Evolutionary conservation across 2,888 invertebrate species (phyloP).

Genomic region (Gisinianus flammeolus): DNA sequence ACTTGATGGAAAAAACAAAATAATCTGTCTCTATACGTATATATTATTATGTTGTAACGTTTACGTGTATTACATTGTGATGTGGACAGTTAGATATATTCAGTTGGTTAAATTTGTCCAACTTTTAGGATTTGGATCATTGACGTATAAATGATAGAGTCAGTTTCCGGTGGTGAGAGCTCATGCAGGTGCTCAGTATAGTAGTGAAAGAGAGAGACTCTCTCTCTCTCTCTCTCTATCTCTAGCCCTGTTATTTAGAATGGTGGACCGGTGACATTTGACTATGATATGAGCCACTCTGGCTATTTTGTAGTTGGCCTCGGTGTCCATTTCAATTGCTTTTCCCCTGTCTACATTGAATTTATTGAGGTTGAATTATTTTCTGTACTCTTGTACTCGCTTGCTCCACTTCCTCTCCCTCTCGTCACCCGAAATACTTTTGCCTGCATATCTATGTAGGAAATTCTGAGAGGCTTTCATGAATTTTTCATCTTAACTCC

Average conservation of each 20-base stretch:
- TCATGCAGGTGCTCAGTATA: slow-evolving; percentile 47
- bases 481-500: slow-evolving; percentile 58
- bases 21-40: too few species aligned
- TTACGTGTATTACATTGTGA: too few species aligned
- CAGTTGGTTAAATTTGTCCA: too few species aligned
- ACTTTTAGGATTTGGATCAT: slow-evolving; percentile 21
- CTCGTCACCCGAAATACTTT: slow-evolving; percentile 21
- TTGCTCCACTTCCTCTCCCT: neutral
- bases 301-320: slow-evolving; percentile 13
- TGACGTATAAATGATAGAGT: slow-evolving; percentile 40
- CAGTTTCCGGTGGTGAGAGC: slow-evolving; percentile 56
- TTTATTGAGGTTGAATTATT: slow-evolving; percentile 35
- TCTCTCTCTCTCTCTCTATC: neutral
- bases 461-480: slow-evolving; percentile 51
- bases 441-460: neutral
- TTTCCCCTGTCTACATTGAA: slow-evolving; percentile 24
- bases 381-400: slow-evolving; percentile 8
- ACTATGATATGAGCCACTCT: slow-evolving; percentile 34
- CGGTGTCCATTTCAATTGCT: slow-evolving; percentile 33
- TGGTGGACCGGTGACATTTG: slow-evolving; percentile 31
- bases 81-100: too few species aligned
- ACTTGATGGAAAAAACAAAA: too few species aligned
- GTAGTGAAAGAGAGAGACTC: neutral
- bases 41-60: too few species aligned
- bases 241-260: slow-evolving; percentile 20